Evolutionary conservation across 2,888 invertebrate genomes (phyloP).

Genomic region (Nomada fabriciana): DNA sequence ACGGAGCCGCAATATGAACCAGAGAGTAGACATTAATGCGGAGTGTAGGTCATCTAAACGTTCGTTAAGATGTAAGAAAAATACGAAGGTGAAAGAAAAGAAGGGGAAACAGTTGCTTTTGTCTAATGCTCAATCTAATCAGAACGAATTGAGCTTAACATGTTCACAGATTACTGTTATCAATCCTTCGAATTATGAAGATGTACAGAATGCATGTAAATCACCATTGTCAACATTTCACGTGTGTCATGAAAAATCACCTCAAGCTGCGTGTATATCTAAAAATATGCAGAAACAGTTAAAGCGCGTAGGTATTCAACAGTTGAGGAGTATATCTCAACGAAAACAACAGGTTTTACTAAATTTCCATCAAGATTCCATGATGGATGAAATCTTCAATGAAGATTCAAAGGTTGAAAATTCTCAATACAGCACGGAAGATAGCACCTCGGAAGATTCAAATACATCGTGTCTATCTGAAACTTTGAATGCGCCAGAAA

Average conservation of each 20-base stretch:
- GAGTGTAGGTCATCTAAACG: constrained; percentile 27
- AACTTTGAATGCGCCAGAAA: constrained; percentile 1
- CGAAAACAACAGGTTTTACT: constrained; percentile 35
- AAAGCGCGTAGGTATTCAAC: constrained; percentile 25
- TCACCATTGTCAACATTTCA: constrained; percentile 37
- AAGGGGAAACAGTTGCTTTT: constrained; percentile 11
- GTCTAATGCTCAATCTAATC: constrained; percentile 15
- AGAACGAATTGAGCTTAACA: constrained; percentile 31
- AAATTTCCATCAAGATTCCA: constrained; percentile 36
- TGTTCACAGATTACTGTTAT: constrained; percentile 35
- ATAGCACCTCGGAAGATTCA: constrained; percentile 37
- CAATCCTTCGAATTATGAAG: constrained; percentile 30
- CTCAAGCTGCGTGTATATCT: constrained; percentile 7
- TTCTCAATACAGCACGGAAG: constrained; percentile 26
- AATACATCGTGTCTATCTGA: constrained; percentile 6
- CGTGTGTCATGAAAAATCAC: constrained; percentile 22
- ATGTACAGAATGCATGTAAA: constrained; percentile 17
- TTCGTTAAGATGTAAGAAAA: constrained; percentile 30
- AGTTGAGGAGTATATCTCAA: constrained; percentile 25
- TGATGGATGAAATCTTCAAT: constrained; percentile 12
- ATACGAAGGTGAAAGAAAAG: constrained; percentile 7
- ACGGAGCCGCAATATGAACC: constrained; percentile 19
- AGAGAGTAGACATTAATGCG: constrained; percentile 27
- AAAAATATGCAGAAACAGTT: constrained; percentile 36
- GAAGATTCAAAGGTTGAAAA: constrained; percentile 22